phyloP scores from a whole-genome alignment of 1,140 invertebrate species.

The Eufriesea mexicana region DNA sequence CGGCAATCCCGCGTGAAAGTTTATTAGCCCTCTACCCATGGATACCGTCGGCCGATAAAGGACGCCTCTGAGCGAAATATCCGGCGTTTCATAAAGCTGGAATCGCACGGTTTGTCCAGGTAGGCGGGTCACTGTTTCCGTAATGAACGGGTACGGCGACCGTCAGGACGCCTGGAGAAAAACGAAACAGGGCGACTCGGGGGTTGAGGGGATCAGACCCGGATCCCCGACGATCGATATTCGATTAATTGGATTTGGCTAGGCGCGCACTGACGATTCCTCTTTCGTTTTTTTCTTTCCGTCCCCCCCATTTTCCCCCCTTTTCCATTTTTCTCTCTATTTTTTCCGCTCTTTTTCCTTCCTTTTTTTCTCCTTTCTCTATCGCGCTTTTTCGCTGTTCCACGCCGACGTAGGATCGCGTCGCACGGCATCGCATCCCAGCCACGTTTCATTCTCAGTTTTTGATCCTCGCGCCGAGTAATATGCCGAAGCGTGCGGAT shows the following conservation, averaged over 20 bases:
- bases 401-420: not conserved
- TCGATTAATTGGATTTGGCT: slow-evolving; percentile 46
- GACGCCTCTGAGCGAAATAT: slow-evolving; percentile 10
- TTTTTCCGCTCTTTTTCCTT: not conserved
- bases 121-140: slow-evolving; percentile 41
- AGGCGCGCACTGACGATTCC: slow-evolving; percentile 1
- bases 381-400: not conserved
- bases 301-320: not conserved
- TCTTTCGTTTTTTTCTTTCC: not conserved
- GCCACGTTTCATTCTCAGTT: not conserved
- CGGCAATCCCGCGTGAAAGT: slow-evolving; percentile 9
- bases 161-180: not conserved
- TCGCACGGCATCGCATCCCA: not conserved
- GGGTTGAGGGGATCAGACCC: not conserved
- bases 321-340: not conserved
- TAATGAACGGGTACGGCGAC: slow-evolving; percentile 22
- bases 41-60: slow-evolving; percentile 22
- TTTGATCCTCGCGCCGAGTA: not conserved
- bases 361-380: not conserved
- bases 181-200: slow-evolving; percentile 7
- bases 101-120: slow-evolving; percentile 28
- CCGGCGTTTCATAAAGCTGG: slow-evolving; percentile 24
- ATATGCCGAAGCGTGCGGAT: not conserved
- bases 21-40: slow-evolving; percentile 18
- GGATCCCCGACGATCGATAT: slow-evolving; percentile 32